A percentile compares a stretch with the other conserved stretches of the same genome.
Evolutionary conservation across 1,140 invertebrate genomes (phyloP).

Genomic region (Pseudoatta argentina): DNA sequence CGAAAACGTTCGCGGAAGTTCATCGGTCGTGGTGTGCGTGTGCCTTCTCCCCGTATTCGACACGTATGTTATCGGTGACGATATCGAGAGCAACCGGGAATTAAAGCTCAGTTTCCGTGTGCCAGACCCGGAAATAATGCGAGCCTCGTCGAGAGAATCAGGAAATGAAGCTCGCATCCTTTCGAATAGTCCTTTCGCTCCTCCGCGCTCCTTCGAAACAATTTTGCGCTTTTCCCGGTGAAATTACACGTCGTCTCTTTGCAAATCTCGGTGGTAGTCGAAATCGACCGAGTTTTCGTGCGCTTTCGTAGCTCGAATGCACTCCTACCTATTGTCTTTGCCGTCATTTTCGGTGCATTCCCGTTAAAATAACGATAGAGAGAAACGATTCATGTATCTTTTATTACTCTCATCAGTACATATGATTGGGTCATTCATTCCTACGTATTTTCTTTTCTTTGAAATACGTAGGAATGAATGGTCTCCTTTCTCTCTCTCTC

Average conservation of each 20-base stretch:
- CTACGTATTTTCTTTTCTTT: too few relatives aligned
- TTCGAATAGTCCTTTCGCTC: conserved; percentile 60
- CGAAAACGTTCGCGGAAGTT: conserved; percentile 48
- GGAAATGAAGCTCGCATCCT: conserved; percentile 75
- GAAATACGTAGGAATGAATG: too few relatives aligned
- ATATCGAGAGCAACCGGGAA: conserved; percentile 60
- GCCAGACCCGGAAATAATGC: conserved; percentile 72
- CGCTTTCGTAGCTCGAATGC: neutral
- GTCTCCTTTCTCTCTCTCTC: too few relatives aligned
- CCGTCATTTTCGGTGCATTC: neutral
- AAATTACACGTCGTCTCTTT: conserved; percentile 6
- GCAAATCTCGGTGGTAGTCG: neutral
- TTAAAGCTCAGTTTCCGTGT: conserved; percentile 73
- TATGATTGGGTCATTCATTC: too few relatives aligned
- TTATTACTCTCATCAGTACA: too few relatives aligned
- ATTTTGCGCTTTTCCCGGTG: conserved; percentile 47
- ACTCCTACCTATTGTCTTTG: neutral
- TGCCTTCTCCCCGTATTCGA: neutral
- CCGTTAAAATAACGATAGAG: neutral
- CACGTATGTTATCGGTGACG: conserved; percentile 39
- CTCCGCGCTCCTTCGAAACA: conserved; percentile 65
- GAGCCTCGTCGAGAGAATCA: conserved; percentile 66
- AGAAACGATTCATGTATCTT: neutral
- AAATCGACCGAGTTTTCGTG: too few relatives aligned
- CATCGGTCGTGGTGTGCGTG: conserved; percentile 56